These are phyloP conservation scores for Montipora capitata DNA, from an alignment of 92 coral and sea anemone species.

Conservation along the genomic window DNA sequence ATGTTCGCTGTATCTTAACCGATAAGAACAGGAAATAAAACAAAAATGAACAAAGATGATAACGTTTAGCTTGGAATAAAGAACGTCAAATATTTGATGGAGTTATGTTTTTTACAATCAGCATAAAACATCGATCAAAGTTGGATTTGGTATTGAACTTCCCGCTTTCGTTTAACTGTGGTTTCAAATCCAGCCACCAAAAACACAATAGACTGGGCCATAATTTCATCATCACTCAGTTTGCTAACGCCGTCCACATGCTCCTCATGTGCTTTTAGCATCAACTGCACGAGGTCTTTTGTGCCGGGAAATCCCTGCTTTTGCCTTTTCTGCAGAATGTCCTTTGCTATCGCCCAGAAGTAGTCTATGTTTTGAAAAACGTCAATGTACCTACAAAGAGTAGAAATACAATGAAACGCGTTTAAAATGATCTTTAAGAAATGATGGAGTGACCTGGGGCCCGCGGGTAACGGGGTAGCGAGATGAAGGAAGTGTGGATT, in stretches of 20 bases:
- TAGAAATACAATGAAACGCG: too few species aligned
- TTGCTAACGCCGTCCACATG: slow-evolving; percentile 73
- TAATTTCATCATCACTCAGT: slow-evolving; percentile 72
- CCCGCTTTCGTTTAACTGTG: slow-evolving; percentile 17
- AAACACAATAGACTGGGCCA: slow-evolving; percentile 72
- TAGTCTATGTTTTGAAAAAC: slow-evolving; percentile 33
- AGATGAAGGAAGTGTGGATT: too few species aligned
- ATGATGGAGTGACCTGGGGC: too few species aligned
- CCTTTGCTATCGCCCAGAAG: slow-evolving; percentile 48
- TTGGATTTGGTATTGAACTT: neutral
- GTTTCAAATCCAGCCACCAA: slow-evolving; percentile 78
- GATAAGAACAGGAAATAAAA: too few species aligned
- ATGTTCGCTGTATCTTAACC: too few species aligned
- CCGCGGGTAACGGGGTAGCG: too few species aligned
- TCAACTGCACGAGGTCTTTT: slow-evolving; percentile 72
- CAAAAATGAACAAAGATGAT: too few species aligned
- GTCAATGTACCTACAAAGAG: slow-evolving; percentile 5
- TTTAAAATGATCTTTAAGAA: too few species aligned
- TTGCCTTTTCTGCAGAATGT: slow-evolving; percentile 50
- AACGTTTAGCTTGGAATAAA: too few species aligned
- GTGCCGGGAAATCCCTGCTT: neutral
- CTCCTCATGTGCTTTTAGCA: slow-evolving; percentile 78
- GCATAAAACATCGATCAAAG: too few species aligned
- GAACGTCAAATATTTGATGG: too few species aligned
- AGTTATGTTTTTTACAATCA: too few species aligned